Evolutionary conservation across 1,140 invertebrate genomes (phyloP), one percentile per base, ranked within the genome.

Genomic region (Phymastichus coffea): DNA sequence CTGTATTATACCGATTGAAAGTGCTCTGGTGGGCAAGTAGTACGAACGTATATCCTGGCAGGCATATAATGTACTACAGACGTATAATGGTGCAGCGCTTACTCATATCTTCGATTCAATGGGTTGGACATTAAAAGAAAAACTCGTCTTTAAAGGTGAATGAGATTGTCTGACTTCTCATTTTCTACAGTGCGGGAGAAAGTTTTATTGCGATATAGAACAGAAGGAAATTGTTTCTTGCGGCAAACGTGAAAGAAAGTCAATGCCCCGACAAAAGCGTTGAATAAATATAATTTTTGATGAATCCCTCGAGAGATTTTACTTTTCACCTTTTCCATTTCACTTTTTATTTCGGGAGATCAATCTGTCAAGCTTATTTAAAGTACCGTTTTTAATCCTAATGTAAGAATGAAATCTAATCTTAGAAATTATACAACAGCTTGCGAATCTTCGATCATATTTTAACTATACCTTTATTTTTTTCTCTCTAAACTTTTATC

Each of bases 221-320:
- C 12, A 28, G 46, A 35, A 22, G 28, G 22, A 44, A 44, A 55
- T 55, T 55, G 40, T 53, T 41, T 23, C 17, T 4, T 15, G 10
- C 12, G 19, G 30, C 6, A 17, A n/a, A n/a, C n/a, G n/a, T 10
- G 26, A 46, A n/a, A n/a, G n/a, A 12, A 22, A n/a, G n/a, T n/a
- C n/a, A n/a, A n/a, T n/a, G n/a, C n/a, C n/a, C n/a, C 12, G 41
- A 8, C 7, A 12, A 44, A 44, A 44, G 20, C 12, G 4, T n/a
- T 26, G 14, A 46, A 46, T 46, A 46, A 46, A 46, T 25, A 44
- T 44, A 44, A 46, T 46, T n/a, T n/a, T n/a, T n/a, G n/a, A n/a
- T n/a, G n/a, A n/a, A n/a, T n/a, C n/a, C n/a, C n/a, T n/a, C n/a
- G n/a, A n/a, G n/a, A n/a, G n/a, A n/a, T n/a, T n/a, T n/a, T n/a